phyloP scores from a whole-genome alignment of 2,888 invertebrate genomes.

The Isoperla grammatica region DNA sequence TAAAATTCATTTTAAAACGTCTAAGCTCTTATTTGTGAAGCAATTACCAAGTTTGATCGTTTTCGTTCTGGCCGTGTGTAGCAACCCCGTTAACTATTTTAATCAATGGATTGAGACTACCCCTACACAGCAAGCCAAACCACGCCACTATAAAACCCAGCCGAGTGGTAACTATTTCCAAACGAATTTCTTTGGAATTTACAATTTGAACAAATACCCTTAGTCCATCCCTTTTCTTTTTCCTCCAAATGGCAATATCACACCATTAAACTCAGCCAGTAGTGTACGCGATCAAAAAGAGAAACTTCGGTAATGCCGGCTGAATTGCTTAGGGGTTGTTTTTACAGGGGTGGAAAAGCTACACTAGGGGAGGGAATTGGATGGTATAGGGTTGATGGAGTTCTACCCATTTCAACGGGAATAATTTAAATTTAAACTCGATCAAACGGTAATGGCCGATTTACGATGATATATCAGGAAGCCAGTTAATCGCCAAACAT shows the following conservation, averaged over 20 bases:
- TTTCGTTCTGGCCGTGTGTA: too few relatives aligned
- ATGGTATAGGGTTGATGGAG: conserved; percentile 16
- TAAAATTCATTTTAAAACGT: too few relatives aligned
- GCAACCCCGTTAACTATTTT: too few relatives aligned
- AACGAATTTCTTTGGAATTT: conserved; percentile 1
- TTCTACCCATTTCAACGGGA: conserved; percentile 19
- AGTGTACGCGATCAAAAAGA: background rate
- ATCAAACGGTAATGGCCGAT: conserved; percentile 19
- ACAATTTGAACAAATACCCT: background rate
- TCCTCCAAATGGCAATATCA: background rate
- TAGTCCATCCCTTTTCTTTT: background rate
- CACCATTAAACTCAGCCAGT: background rate
- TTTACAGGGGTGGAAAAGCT: conserved; percentile 3
- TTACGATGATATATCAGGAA: background rate
- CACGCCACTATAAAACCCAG: too few relatives aligned
- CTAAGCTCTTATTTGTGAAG: too few relatives aligned
- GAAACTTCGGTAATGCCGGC: background rate
- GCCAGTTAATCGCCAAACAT: too few relatives aligned
- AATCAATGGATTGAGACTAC: too few relatives aligned
- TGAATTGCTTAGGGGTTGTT: conserved; percentile 7
- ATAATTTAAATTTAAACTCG: conserved; percentile 25
- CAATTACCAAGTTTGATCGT: too few relatives aligned
- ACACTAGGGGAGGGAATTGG: background rate
- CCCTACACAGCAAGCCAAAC: too few relatives aligned
- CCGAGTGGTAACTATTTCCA: background rate